A percentile compares a stretch with the other conserved stretches of the same genome.
Evolutionary conservation across 1,140 invertebrate species (phyloP).

Genomic region (Hypothenemus hampei): DNA sequence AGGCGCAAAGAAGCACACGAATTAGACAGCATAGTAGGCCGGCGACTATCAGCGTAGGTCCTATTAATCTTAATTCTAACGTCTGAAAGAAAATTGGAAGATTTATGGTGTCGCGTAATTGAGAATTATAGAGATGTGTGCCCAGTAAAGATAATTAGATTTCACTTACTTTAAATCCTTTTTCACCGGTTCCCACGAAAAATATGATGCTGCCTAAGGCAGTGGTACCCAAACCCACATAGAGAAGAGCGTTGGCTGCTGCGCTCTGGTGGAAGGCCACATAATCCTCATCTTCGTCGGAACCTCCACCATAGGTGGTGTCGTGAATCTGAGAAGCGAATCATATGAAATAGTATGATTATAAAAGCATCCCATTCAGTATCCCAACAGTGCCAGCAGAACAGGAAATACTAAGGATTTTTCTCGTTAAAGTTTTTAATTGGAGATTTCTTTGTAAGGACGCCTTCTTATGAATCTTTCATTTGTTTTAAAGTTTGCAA

Average conservation of each 20-base stretch:
- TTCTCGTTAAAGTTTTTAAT: too few species aligned
- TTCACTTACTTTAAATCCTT: conserved; percentile 67
- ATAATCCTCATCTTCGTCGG: conserved; percentile 57
- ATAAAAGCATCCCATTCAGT: too few species aligned
- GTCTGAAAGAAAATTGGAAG: conserved; percentile 45
- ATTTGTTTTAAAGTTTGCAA: too few species aligned
- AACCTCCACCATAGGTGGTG: conserved; percentile 63
- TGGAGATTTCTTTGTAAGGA: too few species aligned
- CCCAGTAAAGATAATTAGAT: background rate
- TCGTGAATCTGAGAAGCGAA: conserved; percentile 70
- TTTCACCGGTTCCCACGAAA: conserved; percentile 84
- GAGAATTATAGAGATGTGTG: background rate
- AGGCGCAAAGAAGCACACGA: conserved; percentile 55
- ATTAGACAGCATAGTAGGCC: conserved; percentile 56
- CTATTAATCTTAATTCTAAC: conserved; percentile 73
- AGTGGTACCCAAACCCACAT: conserved; percentile 77
- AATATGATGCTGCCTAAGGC: conserved; percentile 79
- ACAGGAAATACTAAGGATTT: too few species aligned
- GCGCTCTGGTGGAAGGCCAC: conserved; percentile 55
- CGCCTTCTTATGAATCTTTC: too few species aligned
- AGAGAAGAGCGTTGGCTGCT: conserved; percentile 71
- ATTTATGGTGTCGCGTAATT: too few species aligned
- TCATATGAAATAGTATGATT: too few species aligned
- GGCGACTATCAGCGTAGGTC: conserved; percentile 60
- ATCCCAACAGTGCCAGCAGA: too few species aligned